Conservation (phyloP, 2,797 vertebrate genomes). For the Pterois miles region DNA sequence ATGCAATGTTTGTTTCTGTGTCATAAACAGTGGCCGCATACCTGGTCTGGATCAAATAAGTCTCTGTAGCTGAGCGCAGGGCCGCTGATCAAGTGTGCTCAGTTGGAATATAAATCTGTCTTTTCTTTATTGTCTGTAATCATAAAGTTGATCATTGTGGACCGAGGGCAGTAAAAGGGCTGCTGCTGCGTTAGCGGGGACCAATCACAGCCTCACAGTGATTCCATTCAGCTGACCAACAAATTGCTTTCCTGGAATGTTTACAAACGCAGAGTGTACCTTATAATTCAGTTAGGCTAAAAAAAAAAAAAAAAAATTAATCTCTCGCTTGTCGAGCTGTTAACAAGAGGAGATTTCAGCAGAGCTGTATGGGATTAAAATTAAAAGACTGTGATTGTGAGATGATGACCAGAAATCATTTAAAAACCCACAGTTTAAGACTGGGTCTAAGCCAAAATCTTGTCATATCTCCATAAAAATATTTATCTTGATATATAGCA, state of each 20-base stretch:
- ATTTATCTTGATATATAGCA: too few species aligned
- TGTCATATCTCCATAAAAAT: too few species aligned
- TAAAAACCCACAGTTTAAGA: not conserved
- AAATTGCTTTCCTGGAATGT: constrained; percentile 55
- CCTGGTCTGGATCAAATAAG: constrained; percentile 55
- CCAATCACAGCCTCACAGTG: constrained; percentile 44
- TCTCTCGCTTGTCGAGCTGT: constrained; percentile 5
- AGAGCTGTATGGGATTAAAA: not conserved
- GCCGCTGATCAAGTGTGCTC: constrained; percentile 40
- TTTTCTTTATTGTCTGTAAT: constrained; percentile 64
- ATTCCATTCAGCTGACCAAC: constrained; percentile 47
- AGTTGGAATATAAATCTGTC: constrained; percentile 61
- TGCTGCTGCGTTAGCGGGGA: constrained; percentile 29
- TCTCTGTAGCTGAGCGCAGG: constrained; percentile 1
- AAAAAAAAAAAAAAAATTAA: constrained; percentile 42
- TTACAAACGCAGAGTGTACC: constrained; percentile 53
- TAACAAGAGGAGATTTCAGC: constrained; percentile 1
- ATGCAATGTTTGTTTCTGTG: constrained; percentile 47
- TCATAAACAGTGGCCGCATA: constrained; percentile 50
- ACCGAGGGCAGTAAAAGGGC: constrained; percentile 53
- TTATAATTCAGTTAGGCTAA: constrained; percentile 49
- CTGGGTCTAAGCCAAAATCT: too few species aligned
- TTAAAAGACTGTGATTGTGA: not conserved
- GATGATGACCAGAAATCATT: not conserved
- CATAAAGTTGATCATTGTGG: constrained; percentile 62